Base-by-base conservation (phyloP, 2,888 invertebrate genomes). In the Zele albiditarsus region DNA sequence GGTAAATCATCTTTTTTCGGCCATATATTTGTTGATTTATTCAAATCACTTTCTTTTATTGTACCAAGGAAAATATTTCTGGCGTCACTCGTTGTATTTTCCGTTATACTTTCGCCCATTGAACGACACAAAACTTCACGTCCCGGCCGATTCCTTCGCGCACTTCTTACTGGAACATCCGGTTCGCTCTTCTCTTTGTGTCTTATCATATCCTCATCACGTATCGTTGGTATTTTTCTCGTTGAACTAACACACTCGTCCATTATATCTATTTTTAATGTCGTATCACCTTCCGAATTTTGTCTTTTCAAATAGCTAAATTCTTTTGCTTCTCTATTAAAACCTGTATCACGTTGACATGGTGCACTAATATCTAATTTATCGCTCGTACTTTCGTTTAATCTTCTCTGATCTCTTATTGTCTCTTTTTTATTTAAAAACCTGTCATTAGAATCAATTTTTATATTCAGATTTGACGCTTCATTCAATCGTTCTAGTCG, bases 41-140 rank as follows among this genome's bases (percentile, higher is more conserved):
- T 86, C 16, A 87, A 80, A 62, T 88, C 87, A 49, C 85, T 83
- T 71, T 89, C 89, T 33, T 87, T 87, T 8, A 89, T 89, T 6
- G 89, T 89, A 0, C 87, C 86, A 1, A 89, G 82, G 73, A 89
- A 85, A 10, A 88, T 80, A 65, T 84, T 89, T 63, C 86, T 84
- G 57, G 86, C 77, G 68, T 88, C 89, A 0, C 79, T 80, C 16
- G 75, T 73, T 20, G 78, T 80, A 0, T 80, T 72, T 33, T 87
- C 88, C 16, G 82, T 80, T 2, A 85, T 86, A 53, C 86, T 89
- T 58, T 89, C 89, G 4, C 89, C 89, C 87, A 89, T 88, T 16
- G 89, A 89, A 16, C 89, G 83, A 74, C 89, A 90, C 12, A 89
- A 88, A 8, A 88, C 81, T 53, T 88, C 90, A n/a, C 89, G 80